A percentile compares a stretch with the other conserved stretches of the same genome.
Conservation (phyloP, 2,797 vertebrate genomes). For the Peromyscus attwateri region DNA sequence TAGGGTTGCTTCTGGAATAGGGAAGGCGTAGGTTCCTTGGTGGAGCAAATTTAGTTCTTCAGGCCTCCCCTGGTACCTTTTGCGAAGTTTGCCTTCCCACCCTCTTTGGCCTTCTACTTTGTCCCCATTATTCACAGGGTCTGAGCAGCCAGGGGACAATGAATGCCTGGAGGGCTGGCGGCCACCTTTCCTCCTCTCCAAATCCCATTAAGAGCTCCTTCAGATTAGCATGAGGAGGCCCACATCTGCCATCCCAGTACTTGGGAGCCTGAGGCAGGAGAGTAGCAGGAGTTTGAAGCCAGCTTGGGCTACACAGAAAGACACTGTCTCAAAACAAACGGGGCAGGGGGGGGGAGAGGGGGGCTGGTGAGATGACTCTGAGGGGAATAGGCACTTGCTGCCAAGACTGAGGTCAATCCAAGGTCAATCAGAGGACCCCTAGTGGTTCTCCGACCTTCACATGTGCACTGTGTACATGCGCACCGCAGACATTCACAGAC, state of each 20-base stretch:
- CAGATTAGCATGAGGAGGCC: background rate
- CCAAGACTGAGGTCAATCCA: background rate
- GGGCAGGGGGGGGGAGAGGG: no score
- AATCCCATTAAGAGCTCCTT: background rate
- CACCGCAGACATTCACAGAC: background rate
- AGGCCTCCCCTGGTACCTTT: background rate
- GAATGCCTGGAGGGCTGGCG: background rate
- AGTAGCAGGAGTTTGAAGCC: background rate
- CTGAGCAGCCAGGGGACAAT: background rate
- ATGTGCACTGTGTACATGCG: background rate
- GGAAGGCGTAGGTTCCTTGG: background rate
- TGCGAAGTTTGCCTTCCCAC: background rate
- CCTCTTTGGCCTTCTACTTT: background rate
- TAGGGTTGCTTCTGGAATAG: background rate
- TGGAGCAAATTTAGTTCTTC: background rate
- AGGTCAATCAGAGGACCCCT: background rate
- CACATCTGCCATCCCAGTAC: background rate
- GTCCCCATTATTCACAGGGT: background rate
- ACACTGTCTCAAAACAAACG: background rate
- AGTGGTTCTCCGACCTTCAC: background rate
- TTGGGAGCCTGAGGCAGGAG: background rate
- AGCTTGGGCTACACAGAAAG: background rate
- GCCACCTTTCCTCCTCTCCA: background rate
- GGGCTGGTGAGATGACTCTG: background rate
- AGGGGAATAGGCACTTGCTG: background rate